Evolutionary conservation across 2,113 vertebrate genomes (phyloP).

Genomic region (Hymenochirus boettgeri): DNA sequence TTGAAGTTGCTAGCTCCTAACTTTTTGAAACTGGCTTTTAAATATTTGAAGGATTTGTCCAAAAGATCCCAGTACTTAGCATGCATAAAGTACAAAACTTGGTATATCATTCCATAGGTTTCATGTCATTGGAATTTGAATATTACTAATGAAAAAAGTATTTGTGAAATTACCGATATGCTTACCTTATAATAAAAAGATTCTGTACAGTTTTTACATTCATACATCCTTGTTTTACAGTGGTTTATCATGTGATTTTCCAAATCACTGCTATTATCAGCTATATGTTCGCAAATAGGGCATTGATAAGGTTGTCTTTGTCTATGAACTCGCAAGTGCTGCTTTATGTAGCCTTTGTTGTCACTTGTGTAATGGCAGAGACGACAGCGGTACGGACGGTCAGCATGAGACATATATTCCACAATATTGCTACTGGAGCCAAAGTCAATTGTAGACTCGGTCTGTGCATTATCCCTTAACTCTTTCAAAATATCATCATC

Average conservation of each 20-base stretch:
- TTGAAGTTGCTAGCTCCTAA: too few relatives aligned
- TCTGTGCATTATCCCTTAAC: constrained; percentile 86
- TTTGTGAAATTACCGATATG: too few relatives aligned
- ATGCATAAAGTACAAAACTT: too few relatives aligned
- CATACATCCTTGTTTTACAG: constrained; percentile 86
- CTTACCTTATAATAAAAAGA: constrained; percentile 92
- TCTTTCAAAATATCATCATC: constrained; percentile 95
- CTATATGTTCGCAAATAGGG: constrained; percentile 92
- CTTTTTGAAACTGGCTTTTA: too few relatives aligned
- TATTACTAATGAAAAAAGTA: too few relatives aligned
- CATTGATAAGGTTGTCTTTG: constrained; percentile 93
- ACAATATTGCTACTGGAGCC: constrained; percentile 64
- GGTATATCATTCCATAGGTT: too few relatives aligned
- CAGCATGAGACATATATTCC: constrained; percentile 76
- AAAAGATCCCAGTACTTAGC: too few relatives aligned
- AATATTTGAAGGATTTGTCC: too few relatives aligned
- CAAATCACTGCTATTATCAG: constrained; percentile 80
- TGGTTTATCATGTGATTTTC: constrained; percentile 95
- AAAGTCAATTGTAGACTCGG: constrained; percentile 55
- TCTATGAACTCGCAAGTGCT: constrained; percentile 87
- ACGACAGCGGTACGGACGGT: constrained; percentile 86
- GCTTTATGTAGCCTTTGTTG: constrained; percentile 95
- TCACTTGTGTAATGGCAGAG: constrained; percentile 88
- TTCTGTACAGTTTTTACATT: constrained; percentile 82
- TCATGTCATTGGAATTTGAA: too few relatives aligned